Percentiles rank a stretch among this genome's conserved stretches.
Evolutionary conservation across 2,113 vertebrate genomes (phyloP).

Genomic region (Callipepla squamata): DNA sequence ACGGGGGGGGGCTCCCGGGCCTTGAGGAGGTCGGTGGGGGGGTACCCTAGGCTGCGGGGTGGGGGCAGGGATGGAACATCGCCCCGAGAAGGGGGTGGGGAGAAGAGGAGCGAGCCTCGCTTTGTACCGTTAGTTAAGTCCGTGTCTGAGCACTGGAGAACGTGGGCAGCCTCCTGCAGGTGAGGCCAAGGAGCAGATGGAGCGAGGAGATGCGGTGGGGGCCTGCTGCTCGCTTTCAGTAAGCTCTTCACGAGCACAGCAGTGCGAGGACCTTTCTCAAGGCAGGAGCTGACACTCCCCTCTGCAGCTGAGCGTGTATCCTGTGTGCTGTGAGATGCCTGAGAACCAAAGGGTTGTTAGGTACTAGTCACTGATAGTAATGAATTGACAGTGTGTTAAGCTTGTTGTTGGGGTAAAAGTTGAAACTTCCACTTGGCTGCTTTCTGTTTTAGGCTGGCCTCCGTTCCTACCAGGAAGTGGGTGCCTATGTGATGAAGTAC

Average conservation of each 20-base stretch:
- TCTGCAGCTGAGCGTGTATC: neutral
- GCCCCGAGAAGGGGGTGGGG: neutral
- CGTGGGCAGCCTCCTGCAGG: accelerated
- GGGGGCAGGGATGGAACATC: neutral
- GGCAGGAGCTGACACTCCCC: neutral
- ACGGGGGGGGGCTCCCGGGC: neutral
- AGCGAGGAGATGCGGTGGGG: neutral
- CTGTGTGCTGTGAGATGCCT: accelerated
- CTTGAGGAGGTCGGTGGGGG: neutral
- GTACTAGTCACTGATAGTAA: neutral
- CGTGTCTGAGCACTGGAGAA: accelerated
- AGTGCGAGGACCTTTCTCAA: neutral
- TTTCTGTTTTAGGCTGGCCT: neutral
- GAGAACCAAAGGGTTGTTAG: neutral
- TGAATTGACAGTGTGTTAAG: neutral
- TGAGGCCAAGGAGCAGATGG: accelerated
- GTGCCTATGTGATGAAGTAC: neutral
- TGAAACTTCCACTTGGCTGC: neutral
- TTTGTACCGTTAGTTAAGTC: neutral
- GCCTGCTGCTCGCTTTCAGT: accelerated
- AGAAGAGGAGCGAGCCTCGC: accelerated
- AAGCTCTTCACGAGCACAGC: neutral
- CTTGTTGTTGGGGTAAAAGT: neutral
- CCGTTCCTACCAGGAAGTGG: neutral
- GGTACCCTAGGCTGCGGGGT: too few relatives aligned